Conservation (phyloP, 2,888 invertebrate species). For the Cartodere bifasciata region DNA sequence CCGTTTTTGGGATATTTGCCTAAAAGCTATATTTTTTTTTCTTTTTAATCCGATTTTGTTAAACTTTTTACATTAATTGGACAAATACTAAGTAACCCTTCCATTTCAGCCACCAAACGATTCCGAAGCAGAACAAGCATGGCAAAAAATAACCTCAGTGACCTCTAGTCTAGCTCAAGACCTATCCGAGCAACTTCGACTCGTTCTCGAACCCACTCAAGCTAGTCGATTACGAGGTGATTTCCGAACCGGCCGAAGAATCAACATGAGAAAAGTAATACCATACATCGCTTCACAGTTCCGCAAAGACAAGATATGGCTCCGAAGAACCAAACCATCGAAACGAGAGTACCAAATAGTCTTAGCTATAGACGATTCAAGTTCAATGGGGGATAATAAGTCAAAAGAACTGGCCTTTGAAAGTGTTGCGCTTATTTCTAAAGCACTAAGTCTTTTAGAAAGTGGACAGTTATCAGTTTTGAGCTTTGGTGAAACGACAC, state of each 20-base stretch:
- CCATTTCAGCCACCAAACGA: conserved; percentile 28
- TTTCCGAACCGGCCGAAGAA: conserved; percentile 88
- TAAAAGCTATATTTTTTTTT: too few species aligned
- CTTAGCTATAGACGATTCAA: conserved; percentile 93
- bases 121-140: conserved; percentile 40
- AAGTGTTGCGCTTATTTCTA: conserved; percentile 80
- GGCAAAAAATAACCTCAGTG: conserved; percentile 48
- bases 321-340: conserved; percentile 87
- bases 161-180: conserved; percentile 60
- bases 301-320: conserved; percentile 98
- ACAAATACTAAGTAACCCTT: too few species aligned
- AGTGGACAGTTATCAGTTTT: conserved; percentile 86
- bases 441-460: conserved; percentile 83
- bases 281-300: conserved; percentile 99
- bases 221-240: conserved; percentile 88
- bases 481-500: conserved; percentile 78
- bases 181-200: conserved; percentile 83
- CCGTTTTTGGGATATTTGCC: too few species aligned
- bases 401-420: conserved; percentile 89
- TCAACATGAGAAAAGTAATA: conserved; percentile 97
- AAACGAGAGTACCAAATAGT: conserved; percentile 94
- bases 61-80: too few species aligned
- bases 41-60: too few species aligned
- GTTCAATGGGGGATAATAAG: conserved; percentile 78
- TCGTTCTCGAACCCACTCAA: conserved; percentile 91